Evolutionary conservation across 2,113 vertebrate genomes (phyloP).

Genomic region (Oceanodroma tethys): DNA sequence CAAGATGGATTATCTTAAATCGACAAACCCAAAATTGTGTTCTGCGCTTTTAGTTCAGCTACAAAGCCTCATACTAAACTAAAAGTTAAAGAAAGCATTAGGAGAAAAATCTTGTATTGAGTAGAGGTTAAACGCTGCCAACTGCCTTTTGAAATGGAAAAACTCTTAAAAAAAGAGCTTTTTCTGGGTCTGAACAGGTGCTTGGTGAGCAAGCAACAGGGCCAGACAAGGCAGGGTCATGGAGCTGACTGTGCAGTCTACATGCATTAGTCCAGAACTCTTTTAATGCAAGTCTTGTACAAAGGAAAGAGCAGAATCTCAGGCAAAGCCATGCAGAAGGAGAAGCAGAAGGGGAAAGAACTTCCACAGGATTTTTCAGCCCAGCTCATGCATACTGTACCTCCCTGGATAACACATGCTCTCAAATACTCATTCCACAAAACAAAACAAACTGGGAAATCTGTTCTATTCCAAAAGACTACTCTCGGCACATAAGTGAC

Average conservation of each 20-base stretch:
- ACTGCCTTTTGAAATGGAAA: not conserved
- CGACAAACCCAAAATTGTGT: not conserved
- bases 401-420: not conserved
- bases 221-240: not conserved
- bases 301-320: not conserved
- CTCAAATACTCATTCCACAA: not conserved
- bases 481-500: accelerated
- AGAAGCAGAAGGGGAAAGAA: not conserved
- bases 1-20: not conserved
- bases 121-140: not conserved
- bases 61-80: not conserved
- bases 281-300: not conserved
- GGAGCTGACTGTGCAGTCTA: not conserved
- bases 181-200: not conserved
- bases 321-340: not conserved
- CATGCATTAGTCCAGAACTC: not conserved
- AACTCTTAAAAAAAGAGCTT: not conserved
- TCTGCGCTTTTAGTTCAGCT: not conserved
- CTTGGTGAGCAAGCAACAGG: not conserved
- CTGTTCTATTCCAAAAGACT: not conserved
- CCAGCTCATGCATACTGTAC: not conserved
- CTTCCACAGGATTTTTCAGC: not conserved
- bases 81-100: not conserved
- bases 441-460: not conserved
- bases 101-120: not conserved